A percentile compares a stretch with the other conserved stretches of the same genome.
phyloP scores from a whole-genome alignment of 2,888 invertebrate species.

The Ochlodes sylvanus region DNA sequence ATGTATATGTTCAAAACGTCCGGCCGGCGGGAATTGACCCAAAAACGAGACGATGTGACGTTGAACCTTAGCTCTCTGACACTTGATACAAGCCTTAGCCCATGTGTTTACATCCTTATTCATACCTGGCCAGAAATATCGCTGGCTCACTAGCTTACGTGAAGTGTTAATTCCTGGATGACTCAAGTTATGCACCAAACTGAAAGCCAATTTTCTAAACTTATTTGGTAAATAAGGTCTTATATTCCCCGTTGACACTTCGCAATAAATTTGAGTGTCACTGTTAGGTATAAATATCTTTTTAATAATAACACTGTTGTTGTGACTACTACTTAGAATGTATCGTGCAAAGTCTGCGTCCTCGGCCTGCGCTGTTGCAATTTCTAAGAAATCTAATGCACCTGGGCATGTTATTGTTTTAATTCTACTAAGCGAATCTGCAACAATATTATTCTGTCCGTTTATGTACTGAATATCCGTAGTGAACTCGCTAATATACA shows the following conservation, averaged over 20 bases:
- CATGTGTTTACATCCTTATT: slow-evolving; percentile 8
- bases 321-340: background rate
- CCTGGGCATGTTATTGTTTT: slow-evolving; percentile 4
- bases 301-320: background rate
- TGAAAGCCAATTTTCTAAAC: background rate
- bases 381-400: slow-evolving; percentile 2
- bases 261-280: background rate
- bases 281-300: background rate
- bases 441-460: background rate
- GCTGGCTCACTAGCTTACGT: slow-evolving; percentile 2
- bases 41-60: background rate
- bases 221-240: background rate
- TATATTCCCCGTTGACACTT: background rate
- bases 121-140: slow-evolving; percentile 19
- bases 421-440: slow-evolving; percentile 1
- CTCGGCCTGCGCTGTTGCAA: background rate
- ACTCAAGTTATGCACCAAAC: background rate
- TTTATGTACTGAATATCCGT: background rate
- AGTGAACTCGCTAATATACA: slow-evolving; percentile 13
- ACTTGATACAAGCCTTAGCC: slow-evolving; percentile 16
- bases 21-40: slow-evolving; percentile 1
- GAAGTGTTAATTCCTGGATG: background rate
- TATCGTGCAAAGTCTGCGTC: background rate
- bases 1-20: slow-evolving; percentile 17
- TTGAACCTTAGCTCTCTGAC: slow-evolving; percentile 12